phyloP scores from a whole-genome alignment of 2,797 vertebrate genomes.

The Mallotus villosus region DNA sequence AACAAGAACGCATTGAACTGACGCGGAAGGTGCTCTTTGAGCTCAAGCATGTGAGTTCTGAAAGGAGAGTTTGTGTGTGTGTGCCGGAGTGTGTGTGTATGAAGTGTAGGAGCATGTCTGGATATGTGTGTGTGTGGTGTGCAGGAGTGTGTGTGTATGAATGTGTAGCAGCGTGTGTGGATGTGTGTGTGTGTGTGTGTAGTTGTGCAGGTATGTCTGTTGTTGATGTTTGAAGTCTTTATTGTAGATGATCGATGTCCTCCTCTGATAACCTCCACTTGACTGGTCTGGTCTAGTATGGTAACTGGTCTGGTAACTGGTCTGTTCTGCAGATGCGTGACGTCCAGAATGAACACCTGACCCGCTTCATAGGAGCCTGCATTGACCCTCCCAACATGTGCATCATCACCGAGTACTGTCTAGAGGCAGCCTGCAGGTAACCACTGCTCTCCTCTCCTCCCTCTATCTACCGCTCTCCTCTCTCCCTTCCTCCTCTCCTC shows the following conservation, averaged over 20 bases:
- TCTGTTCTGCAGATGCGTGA: conserved; percentile 80
- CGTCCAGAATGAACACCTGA: conserved; percentile 90
- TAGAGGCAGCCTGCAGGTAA: conserved; percentile 82
- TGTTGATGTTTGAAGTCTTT: not conserved
- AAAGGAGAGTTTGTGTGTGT: not conserved
- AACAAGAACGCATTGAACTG: conserved; percentile 87
- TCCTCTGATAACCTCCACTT: too few species aligned
- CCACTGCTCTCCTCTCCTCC: not conserved
- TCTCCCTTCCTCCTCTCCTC: not conserved
- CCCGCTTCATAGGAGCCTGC: conserved; percentile 87
- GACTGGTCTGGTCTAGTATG: too few species aligned
- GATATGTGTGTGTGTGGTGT: too few species aligned
- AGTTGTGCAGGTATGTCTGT: too few species aligned
- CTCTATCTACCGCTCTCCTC: too few species aligned
- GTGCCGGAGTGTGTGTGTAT: not conserved
- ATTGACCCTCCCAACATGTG: conserved; percentile 88
- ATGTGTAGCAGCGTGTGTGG: too few species aligned
- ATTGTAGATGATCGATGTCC: not conserved
- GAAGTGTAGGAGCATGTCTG: too few species aligned
- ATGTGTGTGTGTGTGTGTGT: too few species aligned
- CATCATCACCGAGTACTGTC: conserved; percentile 88
- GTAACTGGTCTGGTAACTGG: not conserved
- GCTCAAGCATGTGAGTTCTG: conserved; percentile 84
- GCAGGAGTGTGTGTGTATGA: too few species aligned
- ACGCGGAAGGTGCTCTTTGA: conserved; percentile 88